phyloP scores from a whole-genome alignment of 2,888 invertebrate genomes.

The Drosophila lutescens region DNA sequence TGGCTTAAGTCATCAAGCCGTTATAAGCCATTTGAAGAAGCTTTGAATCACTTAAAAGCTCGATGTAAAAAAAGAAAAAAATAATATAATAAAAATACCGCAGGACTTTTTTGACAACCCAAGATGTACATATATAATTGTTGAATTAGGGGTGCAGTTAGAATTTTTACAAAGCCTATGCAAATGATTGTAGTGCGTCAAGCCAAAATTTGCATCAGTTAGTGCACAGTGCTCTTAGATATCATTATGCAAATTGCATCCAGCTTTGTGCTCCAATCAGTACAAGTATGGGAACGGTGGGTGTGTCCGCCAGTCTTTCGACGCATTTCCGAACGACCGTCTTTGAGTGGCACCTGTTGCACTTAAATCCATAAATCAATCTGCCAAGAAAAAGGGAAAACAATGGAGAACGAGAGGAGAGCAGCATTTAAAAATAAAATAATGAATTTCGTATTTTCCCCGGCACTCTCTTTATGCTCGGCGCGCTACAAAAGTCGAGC shows the following conservation, averaged over 20 bases:
- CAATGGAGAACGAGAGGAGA: constrained; percentile 47
- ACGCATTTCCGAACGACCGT: constrained; percentile 15
- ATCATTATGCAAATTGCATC: constrained; percentile 50
- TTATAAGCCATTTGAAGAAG: too few relatives aligned
- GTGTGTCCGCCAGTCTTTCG: constrained; percentile 6
- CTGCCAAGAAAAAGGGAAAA: constrained; percentile 22
- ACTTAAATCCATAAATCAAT: constrained; percentile 71
- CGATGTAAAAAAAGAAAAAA: too few relatives aligned
- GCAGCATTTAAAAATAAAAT: constrained; percentile 67
- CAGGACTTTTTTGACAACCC: too few relatives aligned
- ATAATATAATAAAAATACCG: too few relatives aligned
- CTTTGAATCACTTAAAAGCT: too few relatives aligned
- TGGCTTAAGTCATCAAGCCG: too few relatives aligned
- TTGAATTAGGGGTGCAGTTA: background rate
- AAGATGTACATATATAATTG: background rate
- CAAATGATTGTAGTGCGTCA: constrained; percentile 10
- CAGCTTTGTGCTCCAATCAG: constrained; percentile 38
- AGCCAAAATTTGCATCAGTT: constrained; percentile 45
- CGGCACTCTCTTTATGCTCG: constrained; percentile 48
- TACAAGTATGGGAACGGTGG: constrained; percentile 44
- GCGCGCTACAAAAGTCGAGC: constrained; percentile 63
- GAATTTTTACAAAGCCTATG: background rate
- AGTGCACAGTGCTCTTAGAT: constrained; percentile 23
- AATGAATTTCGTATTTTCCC: constrained; percentile 42
- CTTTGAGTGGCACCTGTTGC: constrained; percentile 63